Percentiles rank a stretch among this genome's conserved stretches.
phyloP scores from a whole-genome alignment of 2,797 vertebrate genomes.

The Hoplostethus atlanticus region DNA sequence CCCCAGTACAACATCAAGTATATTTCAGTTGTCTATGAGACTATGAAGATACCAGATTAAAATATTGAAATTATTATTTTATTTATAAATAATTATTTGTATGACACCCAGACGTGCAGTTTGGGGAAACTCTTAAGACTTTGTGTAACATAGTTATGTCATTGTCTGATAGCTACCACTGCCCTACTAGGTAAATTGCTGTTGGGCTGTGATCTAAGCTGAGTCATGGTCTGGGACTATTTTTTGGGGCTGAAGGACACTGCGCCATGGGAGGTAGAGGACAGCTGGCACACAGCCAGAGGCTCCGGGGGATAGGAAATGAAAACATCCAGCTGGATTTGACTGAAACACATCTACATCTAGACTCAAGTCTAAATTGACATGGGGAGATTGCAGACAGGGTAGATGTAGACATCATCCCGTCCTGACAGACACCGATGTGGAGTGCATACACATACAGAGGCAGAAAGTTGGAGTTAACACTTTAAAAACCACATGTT shows the following conservation, averaged over 20 bases:
- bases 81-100: background rate
- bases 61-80: slow-evolving; percentile 23
- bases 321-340: slow-evolving; percentile 49
- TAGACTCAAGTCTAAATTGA: background rate
- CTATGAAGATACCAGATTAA: slow-evolving; percentile 27
- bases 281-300: slow-evolving; percentile 67
- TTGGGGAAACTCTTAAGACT: slow-evolving; percentile 26
- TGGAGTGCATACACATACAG: slow-evolving; percentile 21
- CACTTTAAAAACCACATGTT: background rate
- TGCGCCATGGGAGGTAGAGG: slow-evolving; percentile 68
- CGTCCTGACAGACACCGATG: slow-evolving; percentile 14
- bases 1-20: slow-evolving; percentile 47
- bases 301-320: slow-evolving; percentile 51
- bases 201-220: slow-evolving; percentile 50
- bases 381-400: background rate
- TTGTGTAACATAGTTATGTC: slow-evolving; percentile 34
- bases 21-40: slow-evolving; percentile 37
- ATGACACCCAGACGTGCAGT: slow-evolving; percentile 18
- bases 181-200: slow-evolving; percentile 26
- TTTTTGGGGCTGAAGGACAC: slow-evolving; percentile 76
- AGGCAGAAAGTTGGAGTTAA: background rate
- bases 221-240: slow-evolving; percentile 64
- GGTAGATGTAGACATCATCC: slow-evolving; percentile 9
- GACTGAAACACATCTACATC: slow-evolving; percentile 28
- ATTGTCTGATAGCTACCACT: slow-evolving; percentile 28